Evolutionary conservation across 2,113 vertebrate species (phyloP), one percentile per base, ranked within the genome.

Genomic region (Trogon melanurus): DNA sequence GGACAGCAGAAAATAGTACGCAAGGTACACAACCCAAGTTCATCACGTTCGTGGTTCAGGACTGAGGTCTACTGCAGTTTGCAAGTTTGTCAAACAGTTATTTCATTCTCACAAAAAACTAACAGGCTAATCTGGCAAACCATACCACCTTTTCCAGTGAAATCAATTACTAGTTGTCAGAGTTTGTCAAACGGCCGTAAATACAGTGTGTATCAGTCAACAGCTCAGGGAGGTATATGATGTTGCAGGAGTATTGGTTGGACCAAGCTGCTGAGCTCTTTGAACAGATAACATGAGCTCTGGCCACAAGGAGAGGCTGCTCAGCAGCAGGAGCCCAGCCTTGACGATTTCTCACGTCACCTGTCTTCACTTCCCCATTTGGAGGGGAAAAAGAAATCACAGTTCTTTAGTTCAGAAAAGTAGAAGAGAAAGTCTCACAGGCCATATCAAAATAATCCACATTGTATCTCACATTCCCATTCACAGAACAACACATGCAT

Each of bases 161-260:
- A 95, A 76, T 57, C 36, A 56, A 54, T 48, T 56, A 75, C 41
- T 79, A 45, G 17, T 58, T 69, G 36, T 61, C 45, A 91, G 32
- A 82, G 25, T 4, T 30, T 95, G 44, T 32, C 50, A 20, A 74
- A 84, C 44, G 29, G 27, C 32, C 73, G 20, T 15, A 71, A 83
- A n/a, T 15, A 38, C 26, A 57, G 36, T 13, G 9, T 32, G 1
- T 32, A 47, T 30, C 41, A 70, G 36, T 16, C 69, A 79, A 19
- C 3, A 81, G 45, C 32, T 47, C 11, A 26, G 22, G 6, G 32
- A 85, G 89, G 16, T 34, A 82, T n/a, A 29, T 23, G 16, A 44
- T 62, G 10, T 45, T 0, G 0, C 26, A 89, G 32, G 26, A 75
- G 34, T 34, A 60, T 0, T 51, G 26, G 32, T n/a, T 45, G 48